Base-by-base conservation (phyloP, 2,113 vertebrate genomes). In the Struthidea cinerea region DNA sequence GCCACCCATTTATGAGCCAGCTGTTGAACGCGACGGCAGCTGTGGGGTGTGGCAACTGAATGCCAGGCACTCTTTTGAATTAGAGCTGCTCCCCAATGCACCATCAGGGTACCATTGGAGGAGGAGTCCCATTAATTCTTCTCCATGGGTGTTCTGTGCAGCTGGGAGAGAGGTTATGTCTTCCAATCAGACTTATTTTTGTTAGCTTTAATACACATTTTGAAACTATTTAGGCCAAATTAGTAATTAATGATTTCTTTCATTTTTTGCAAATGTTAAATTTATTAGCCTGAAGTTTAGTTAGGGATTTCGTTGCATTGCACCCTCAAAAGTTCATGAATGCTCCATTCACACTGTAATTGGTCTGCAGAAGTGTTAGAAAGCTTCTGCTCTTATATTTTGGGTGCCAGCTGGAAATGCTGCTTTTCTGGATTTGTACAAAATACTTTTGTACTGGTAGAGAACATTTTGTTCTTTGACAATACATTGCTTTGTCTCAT, bases 1-100 rank as follows among this genome's bases (percentile, higher is more conserved):
- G 96, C 69, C 27, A 49, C 77, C 88, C 94, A 94, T 98, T 97
- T 97, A 98, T 96, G 84, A 98, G 92, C 94, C 98, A 98, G 97
- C 97, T 98, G 97, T 97, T 97, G 90, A 93, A 84, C 60, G 81
- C n/a, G 1, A 35, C 0, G 15, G 96, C 98, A 98, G 98, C 98
- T 98, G 98, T 95, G 67, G 94, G 28, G 13, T 77, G 50, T 84
- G 87, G 78, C 89, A 90, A 60, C 86, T 96, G 96, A 97, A 96
- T 97, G 89, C 96, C 95, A 96, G 94, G 79, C 93, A 91, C 94
- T 93, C 93, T 96, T 89, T 39, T 96, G 63, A 94, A 94, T 92
- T 89, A 91, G 94, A 96, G 80, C 74, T 89, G 78, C n/a, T 96
- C 90, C 81, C 76, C 85, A 70, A 17, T 39, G 39, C 47, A 42